Base-by-base conservation (phyloP, 2,113 vertebrate genomes). In the Entelurus aequoreus region DNA sequence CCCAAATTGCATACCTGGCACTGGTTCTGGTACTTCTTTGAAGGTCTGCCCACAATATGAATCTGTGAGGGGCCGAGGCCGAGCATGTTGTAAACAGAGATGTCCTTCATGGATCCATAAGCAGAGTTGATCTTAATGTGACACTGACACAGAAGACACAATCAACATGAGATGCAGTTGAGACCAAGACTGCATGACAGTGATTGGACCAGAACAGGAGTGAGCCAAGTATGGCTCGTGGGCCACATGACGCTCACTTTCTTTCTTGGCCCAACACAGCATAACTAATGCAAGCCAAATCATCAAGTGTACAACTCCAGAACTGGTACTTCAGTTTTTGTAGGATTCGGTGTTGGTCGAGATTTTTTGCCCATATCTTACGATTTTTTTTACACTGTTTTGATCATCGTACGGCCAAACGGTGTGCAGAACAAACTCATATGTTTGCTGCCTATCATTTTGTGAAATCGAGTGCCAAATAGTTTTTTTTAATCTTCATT, bases 51-150 rank as follows among this genome's bases (percentile, higher is more conserved):
- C 71, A 99, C 95, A 36, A 99, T 98, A 84, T 96, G 96, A 83
- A 98, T 98, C 87, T 99, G 97, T 50, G 93, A 86, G 6, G 97
- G 90, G 0, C 92, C 91, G 69, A 99, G 89, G 48, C 94, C 94
- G 72, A 99, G 91, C 84, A 95, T 94, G 53, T 90, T 96, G 87
- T 98, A 99, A 82, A 99, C 96, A 0, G 94, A 96, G 89, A 99
- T 96, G 85, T 99, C 97, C 88, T 99, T 99, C 81, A 94, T 95
- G 76, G 96, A 99, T 65, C 96, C 95, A 0, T 98, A 99, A 8
- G 97, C 93, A 0, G 95, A 94, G 58, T 92, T 95, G 88, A 99
- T 98, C 88, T 93, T 98, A 88, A 99, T 98, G 88, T 96, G 95
- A 85, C 96, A 97, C 96, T 99, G 89, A 58, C 49, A 87, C 36